Evolutionary conservation across 2,113 vertebrate genomes (phyloP), one percentile per base, ranked within the genome.

Genomic region (Bubo scandiacus): DNA sequence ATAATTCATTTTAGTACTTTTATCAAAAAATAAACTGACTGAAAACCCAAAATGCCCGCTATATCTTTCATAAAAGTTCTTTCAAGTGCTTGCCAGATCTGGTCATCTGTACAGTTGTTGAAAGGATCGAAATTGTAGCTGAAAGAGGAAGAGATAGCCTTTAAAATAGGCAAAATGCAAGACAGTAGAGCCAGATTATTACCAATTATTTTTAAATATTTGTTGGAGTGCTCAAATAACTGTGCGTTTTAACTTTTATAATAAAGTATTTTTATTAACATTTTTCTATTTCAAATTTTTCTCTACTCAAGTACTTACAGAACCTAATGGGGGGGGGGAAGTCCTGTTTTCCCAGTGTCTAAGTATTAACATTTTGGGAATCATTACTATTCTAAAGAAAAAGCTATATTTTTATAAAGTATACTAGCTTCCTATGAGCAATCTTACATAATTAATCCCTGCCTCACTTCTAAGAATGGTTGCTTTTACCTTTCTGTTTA

Each of bases 51-150:
- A 83, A 65, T 83, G 91, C 97, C 68, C 98, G 98, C 98, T 6
- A 87, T 94, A 62, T 98, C 96, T 96, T 97, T 98, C 97, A 99
- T 98, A 96, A 98, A 99, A 5, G 98, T 99, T 81, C 97, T 98
- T 92, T 98, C 98, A 94, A 99, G 98, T 12, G 97, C 98, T 34
- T 88, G 49, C 98, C 98, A 99, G 84, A 98, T 97, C 73, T 97
- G 95, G 61, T 98, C 91, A 27, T 99, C 98, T 3, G 70, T 97
- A 95, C 97, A 97, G 15, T 77, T 97, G 78, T 91, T 80, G 85
- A 98, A 98, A 15, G 98, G 98, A 79, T 98, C 98, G 52, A 98
- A 92, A 95, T 98, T 99, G 90, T 98, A 98, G 86, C 98, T 99
- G 84, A 26, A 86, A 40, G 17, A 65, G 47, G 30, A 86, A 78